phyloP scores from a whole-genome alignment of 2,113 vertebrate genomes.

The Scopus umbretta region DNA sequence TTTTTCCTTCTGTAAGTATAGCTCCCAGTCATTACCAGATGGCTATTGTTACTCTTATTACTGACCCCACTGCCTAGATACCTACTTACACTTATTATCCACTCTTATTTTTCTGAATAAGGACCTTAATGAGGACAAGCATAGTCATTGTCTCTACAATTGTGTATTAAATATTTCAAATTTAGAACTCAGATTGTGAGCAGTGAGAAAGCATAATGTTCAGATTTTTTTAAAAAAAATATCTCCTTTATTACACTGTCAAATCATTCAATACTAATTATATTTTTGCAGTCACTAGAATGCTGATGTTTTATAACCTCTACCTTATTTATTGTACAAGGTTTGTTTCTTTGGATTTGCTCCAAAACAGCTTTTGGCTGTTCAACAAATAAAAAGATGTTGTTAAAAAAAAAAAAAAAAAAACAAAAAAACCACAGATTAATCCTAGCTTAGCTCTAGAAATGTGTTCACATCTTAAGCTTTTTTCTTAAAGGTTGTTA shows the following conservation, averaged over 20 bases:
- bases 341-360: not conserved
- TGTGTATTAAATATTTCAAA: not conserved
- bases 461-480: not conserved
- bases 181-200: not conserved
- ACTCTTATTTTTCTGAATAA: not conserved
- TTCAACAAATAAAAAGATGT: not conserved
- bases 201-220: not conserved
- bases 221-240: not conserved
- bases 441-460: not conserved
- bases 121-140: not conserved
- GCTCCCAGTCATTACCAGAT: constrained; percentile 22
- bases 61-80: not conserved
- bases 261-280: not conserved
- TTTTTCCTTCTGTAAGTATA: constrained; percentile 1
- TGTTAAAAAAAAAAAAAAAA: not conserved
- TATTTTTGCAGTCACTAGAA: not conserved
- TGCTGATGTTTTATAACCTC: not conserved
- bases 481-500: not conserved
- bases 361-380: not conserved
- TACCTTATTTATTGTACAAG: not conserved
- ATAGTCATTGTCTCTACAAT: not conserved
- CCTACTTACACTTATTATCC: not conserved
- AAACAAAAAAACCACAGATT: too few relatives aligned
- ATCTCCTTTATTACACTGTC: not conserved
- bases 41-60: not conserved